Conservation (phyloP, 2,888 invertebrate species). For the Epicampocera succincta region DNA sequence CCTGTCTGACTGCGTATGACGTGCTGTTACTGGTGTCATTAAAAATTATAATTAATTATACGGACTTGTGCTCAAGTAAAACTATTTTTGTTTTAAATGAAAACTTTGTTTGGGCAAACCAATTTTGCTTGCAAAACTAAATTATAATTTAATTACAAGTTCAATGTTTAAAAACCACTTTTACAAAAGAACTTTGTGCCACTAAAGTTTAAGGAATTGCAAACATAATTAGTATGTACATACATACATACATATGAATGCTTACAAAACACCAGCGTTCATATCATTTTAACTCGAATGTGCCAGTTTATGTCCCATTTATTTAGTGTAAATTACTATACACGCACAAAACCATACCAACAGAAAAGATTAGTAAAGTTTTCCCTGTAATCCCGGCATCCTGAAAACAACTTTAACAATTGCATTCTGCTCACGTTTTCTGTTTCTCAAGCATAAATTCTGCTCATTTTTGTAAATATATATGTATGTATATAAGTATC, state of each 20-base stretch:
- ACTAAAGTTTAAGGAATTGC: not conserved
- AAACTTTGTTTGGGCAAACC: conserved; percentile 7
- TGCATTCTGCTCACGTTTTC: no score
- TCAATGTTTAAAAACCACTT: not conserved
- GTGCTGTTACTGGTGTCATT: conserved; percentile 65
- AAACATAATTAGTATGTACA: not conserved
- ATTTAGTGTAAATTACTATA: no score
- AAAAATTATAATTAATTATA: conserved; percentile 78
- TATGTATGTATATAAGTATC: no score
- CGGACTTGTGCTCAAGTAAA: conserved; percentile 60
- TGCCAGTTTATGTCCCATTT: no score
- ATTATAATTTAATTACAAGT: not conserved
- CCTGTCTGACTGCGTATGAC: conserved; percentile 46
- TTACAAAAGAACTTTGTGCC: not conserved
- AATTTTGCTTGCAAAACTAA: conserved; percentile 17
- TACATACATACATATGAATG: not conserved
- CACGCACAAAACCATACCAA: no score
- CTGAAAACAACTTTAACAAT: no score
- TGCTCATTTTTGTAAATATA: no score
- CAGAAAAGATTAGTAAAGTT: no score
- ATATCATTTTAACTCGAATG: no score
- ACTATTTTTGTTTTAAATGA: conserved; percentile 36
- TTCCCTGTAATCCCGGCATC: no score
- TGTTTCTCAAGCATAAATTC: no score
- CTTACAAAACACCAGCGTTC: no score